Evolutionary conservation across 2,797 vertebrate species (phyloP), one percentile per base, ranked within the genome.

Genomic region (Microhierax caerulescens): DNA sequence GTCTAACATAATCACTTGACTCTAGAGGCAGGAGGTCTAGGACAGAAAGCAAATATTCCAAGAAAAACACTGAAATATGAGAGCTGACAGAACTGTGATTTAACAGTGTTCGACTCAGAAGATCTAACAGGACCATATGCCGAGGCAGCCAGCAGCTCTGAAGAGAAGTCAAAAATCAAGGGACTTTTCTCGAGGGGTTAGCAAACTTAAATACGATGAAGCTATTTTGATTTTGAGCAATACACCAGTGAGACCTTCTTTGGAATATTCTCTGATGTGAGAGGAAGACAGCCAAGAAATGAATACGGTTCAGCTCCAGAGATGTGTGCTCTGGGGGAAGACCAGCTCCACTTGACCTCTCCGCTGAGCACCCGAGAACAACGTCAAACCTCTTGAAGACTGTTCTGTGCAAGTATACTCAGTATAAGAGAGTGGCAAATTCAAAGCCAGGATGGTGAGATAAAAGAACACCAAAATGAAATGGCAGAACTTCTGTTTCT

Each of bases 221-320:
- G 73, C 65, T 95, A 63, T 95, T 95, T 87, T 86, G 80, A 92
- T 88, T 82, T 37, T 41, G 67, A 85, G 83, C 77, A 84, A 64
- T 21, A 39, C 37, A 54, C 28, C 53, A 92, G 57, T 1, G 36
- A 87, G 77, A 68, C 83, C 77, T 94, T 96, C 76, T 92, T 92
- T 90, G 88, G 79, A 96, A 84, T 90, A 76, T 73, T 92, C 73
- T 67, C 69, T 79, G 90, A 76, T 50, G 60, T 34, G 90, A 81
- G 79, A 70, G 92, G 90, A 88, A 73, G 50, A 12, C 2, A 51
- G 91, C 80, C 90, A 95, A 90, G 93, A 79, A 73, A 77, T 28
- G 10, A 73, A 19, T 48, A 21, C 0, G 7, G 56, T 25, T 88
- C 43, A 57, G 85, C 64, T 70, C 43, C 1, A 5, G 83, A 93